phyloP scores from a whole-genome alignment of 1,140 invertebrate genomes.

The Zaprionus davidi region DNA sequence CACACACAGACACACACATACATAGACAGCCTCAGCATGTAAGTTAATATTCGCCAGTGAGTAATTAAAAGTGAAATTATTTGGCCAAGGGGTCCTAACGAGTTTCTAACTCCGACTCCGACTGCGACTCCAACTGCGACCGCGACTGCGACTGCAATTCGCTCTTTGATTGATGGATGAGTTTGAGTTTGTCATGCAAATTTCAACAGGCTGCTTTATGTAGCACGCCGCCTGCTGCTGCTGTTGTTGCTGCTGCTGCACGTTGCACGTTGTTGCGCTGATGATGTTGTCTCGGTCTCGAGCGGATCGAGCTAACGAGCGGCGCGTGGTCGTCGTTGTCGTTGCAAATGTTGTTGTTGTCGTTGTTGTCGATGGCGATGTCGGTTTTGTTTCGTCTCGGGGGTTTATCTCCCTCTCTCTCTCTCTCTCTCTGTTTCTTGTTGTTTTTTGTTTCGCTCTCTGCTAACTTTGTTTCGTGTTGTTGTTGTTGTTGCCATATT shows the following conservation, averaged over 20 bases:
- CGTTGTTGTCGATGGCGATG: slow-evolving; percentile 3
- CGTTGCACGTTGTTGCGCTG: slow-evolving; percentile 25
- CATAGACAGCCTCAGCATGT: background rate
- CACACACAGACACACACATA: too few species aligned
- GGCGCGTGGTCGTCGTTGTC: slow-evolving; percentile 66
- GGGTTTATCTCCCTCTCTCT: background rate
- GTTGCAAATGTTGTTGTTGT: background rate
- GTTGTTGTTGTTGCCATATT: slow-evolving; percentile 52
- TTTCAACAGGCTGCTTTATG: slow-evolving; percentile 60
- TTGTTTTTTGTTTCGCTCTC: background rate
- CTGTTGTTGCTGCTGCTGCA: slow-evolving; percentile 24
- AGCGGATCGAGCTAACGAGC: slow-evolving; percentile 59
- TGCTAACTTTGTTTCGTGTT: background rate
- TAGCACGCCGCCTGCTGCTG: slow-evolving; percentile 20
- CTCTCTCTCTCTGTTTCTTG: background rate
- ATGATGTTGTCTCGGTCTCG: slow-evolving; percentile 50
- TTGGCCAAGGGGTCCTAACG: slow-evolving; percentile 64
- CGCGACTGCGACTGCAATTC: slow-evolving; percentile 52
- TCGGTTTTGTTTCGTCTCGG: background rate
- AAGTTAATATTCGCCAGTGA: slow-evolving; percentile 7
- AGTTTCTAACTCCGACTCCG: slow-evolving; percentile 53
- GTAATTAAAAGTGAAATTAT: slow-evolving; percentile 81
- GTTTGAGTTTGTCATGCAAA: slow-evolving; percentile 82
- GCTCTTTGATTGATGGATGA: slow-evolving; percentile 76
- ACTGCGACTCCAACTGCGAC: slow-evolving; percentile 30